phyloP scores from a whole-genome alignment of 2,888 invertebrate species.

The Cerastis rubricosa region DNA sequence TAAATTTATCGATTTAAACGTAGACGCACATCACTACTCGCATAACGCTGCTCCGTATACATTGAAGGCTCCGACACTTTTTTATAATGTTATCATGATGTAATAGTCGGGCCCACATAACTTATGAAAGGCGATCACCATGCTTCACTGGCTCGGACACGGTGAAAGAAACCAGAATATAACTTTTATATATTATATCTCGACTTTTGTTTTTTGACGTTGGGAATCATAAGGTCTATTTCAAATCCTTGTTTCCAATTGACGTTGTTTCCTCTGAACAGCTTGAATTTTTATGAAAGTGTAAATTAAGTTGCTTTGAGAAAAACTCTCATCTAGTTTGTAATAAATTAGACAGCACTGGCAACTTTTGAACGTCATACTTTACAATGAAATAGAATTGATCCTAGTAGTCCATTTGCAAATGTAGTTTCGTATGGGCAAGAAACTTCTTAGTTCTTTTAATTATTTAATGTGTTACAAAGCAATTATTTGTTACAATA shows the following conservation, averaged over 20 bases:
- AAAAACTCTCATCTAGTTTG: background rate
- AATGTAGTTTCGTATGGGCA: background rate
- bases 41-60: slow-evolving; percentile 36
- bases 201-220: slow-evolving; percentile 5
- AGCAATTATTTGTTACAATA: background rate
- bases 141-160: slow-evolving; percentile 55
- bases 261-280: background rate
- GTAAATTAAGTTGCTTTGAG: background rate
- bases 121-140: slow-evolving; percentile 59
- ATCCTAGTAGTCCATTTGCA: background rate
- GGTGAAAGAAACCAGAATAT: slow-evolving; percentile 25
- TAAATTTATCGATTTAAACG: background rate
- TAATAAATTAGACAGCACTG: background rate
- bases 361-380: background rate
- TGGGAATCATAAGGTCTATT: background rate
- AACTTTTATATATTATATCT: slow-evolving; percentile 13
- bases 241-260: background rate
- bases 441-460: background rate
- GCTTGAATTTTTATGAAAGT: background rate
- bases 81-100: slow-evolving; percentile 67
- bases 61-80: slow-evolving; percentile 56
- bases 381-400: background rate
- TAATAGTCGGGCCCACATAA: slow-evolving; percentile 45
- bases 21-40: slow-evolving; percentile 48
- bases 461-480: too few species aligned